A percentile compares a stretch with the other conserved stretches of the same genome.
Conservation (phyloP, 2,113 vertebrate species). For the Spea bombifrons region DNA sequence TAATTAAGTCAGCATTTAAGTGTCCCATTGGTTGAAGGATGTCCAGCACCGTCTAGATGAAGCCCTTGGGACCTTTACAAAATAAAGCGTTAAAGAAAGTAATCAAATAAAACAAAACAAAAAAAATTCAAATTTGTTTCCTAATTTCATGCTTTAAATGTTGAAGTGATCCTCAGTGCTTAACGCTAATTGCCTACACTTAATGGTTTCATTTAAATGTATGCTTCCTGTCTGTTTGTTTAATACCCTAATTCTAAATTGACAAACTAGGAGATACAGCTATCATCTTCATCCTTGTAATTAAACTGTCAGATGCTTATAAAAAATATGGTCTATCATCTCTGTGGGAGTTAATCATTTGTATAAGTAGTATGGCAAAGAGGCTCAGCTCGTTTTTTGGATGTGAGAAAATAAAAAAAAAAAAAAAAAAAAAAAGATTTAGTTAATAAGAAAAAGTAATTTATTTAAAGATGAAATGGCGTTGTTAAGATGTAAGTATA, state of each 20-base stretch:
- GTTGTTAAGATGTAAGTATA: not conserved
- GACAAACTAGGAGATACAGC: constrained; percentile 47
- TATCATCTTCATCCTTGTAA: constrained; percentile 53
- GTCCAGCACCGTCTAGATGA: not conserved
- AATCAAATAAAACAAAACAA: constrained; percentile 22
- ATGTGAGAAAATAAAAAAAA: constrained; percentile 3
- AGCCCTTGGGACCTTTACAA: not conserved
- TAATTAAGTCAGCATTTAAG: not conserved
- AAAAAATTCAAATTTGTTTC: constrained; percentile 28
- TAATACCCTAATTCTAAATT: constrained; percentile 49
- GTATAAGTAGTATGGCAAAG: constrained; percentile 52
- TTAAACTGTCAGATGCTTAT: constrained; percentile 56
- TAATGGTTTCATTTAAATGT: constrained; percentile 23
- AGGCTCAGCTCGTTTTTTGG: constrained; percentile 24
- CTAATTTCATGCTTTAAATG: constrained; percentile 36
- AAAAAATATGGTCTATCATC: constrained; percentile 56
- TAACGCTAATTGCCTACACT: constrained; percentile 20
- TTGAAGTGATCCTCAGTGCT: constrained; percentile 37
- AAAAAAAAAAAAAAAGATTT: not conserved
- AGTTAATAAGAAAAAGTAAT: not conserved
- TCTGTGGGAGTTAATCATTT: constrained; percentile 58
- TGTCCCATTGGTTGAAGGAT: not conserved
- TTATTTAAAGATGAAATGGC: not conserved
- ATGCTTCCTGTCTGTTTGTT: constrained; percentile 33
- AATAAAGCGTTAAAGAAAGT: constrained; percentile 10